phyloP scores from a whole-genome alignment of 2,888 invertebrate genomes.

The Eupithecia abbreviata region DNA sequence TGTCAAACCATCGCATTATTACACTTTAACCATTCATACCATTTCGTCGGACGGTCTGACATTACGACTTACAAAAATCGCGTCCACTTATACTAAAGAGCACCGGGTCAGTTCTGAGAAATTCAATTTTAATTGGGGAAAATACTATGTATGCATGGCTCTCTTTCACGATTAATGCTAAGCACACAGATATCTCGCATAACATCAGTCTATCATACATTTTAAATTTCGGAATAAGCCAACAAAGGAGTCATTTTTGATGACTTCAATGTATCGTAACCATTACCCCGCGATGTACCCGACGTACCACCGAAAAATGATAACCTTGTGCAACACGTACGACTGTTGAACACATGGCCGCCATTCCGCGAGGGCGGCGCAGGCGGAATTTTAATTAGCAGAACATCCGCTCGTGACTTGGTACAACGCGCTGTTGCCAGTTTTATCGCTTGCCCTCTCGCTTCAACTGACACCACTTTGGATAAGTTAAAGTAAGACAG shows the following conservation, averaged over 20 bases:
- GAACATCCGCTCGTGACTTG: slow-evolving; percentile 83
- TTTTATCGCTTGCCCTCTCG: slow-evolving; percentile 66
- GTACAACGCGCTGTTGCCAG: slow-evolving; percentile 78
- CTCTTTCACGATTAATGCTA: slow-evolving; percentile 60
- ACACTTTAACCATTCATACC: slow-evolving; percentile 56
- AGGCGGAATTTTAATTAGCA: slow-evolving; percentile 85
- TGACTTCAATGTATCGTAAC: slow-evolving; percentile 56
- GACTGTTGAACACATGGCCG: slow-evolving; percentile 82
- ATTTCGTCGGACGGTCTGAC: slow-evolving; percentile 74
- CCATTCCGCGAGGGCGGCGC: slow-evolving; percentile 84
- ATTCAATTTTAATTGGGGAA: slow-evolving; percentile 64
- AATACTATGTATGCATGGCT: slow-evolving; percentile 67
- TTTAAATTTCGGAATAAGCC: slow-evolving; percentile 59
- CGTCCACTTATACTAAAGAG: slow-evolving; percentile 75
- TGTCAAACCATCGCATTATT: slow-evolving; percentile 50
- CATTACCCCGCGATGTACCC: slow-evolving; percentile 12
- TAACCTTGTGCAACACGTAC: slow-evolving; percentile 83
- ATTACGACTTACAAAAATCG: slow-evolving; percentile 69
- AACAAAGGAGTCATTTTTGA: slow-evolving; percentile 60
- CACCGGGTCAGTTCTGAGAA: slow-evolving; percentile 82
- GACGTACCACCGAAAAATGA: slow-evolving; percentile 61
- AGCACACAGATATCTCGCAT: slow-evolving; percentile 62
- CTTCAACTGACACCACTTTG: slow-evolving; percentile 57
- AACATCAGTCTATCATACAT: slow-evolving; percentile 72
- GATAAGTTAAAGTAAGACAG: slow-evolving; percentile 55